These are phyloP conservation scores for Sisor rabdophorus DNA, from an alignment of 2,113 vertebrate genomes.

Conservation along the genomic window DNA sequence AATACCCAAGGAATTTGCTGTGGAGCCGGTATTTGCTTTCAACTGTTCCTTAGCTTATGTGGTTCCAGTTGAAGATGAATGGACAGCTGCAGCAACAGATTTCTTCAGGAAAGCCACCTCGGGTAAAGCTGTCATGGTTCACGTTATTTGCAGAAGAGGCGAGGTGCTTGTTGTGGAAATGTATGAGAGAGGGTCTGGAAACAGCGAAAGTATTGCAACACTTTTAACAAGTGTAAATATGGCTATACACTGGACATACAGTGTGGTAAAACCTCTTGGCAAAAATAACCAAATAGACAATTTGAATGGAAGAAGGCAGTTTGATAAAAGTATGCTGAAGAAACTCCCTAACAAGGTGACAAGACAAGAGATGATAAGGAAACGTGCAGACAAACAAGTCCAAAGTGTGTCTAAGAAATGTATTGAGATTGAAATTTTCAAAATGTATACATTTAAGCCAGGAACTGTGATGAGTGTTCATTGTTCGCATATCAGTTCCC, in stretches of 20 bases:
- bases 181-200: slow-evolving; percentile 52
- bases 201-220: slow-evolving; percentile 58
- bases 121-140: slow-evolving; percentile 70
- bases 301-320: background rate
- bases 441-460: slow-evolving; percentile 67
- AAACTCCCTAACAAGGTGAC: background rate
- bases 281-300: background rate
- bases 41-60: slow-evolving; percentile 77
- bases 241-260: slow-evolving; percentile 67
- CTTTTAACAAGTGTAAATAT: slow-evolving; percentile 70
- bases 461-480: slow-evolving; percentile 71
- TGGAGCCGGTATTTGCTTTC: slow-evolving; percentile 75
- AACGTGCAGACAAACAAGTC: background rate
- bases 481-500: slow-evolving; percentile 70
- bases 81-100: slow-evolving; percentile 68
- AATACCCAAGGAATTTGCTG: slow-evolving; percentile 72
- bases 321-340: background rate
- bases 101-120: slow-evolving; percentile 75
- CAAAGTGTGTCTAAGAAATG: background rate
- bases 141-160: slow-evolving; percentile 65
- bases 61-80: slow-evolving; percentile 72
- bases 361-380: background rate
- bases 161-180: slow-evolving; percentile 72
- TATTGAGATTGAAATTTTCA: slow-evolving; percentile 47
- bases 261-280: background rate